Evolutionary conservation across 2,113 vertebrate species (phyloP), one percentile per base, ranked within the genome.

Genomic region (Sterrhoptilus dennistouni): DNA sequence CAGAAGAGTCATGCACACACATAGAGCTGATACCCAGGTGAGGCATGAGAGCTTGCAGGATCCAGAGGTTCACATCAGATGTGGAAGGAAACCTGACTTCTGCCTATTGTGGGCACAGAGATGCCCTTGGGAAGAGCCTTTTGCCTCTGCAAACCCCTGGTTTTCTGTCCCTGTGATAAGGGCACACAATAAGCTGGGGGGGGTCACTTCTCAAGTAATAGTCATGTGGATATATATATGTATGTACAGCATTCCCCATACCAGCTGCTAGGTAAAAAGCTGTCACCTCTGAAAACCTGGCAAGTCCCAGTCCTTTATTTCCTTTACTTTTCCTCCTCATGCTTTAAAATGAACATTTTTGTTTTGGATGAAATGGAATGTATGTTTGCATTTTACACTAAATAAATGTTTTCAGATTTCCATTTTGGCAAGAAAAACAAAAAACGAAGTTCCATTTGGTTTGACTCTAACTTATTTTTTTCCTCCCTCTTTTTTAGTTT

Each of bases 331-430:
- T 83, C 61, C 38, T 95, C 60, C 44, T 92, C 77, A 5, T 64
- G 78, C 96, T 94, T 96, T 90, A 89, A 96, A 96, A 93, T 96
- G 96, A 96, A 96, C 93, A 95, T 96, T 97, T 97, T 94, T 97
- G 95, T 97, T 97, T 96, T 96, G 96, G 94, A 95, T 95, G 72
- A 95, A 95, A 92, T 84, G n/a, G 91, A 96, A 96, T 96, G 91
- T 94, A 95, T 97, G 96, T 97, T 96, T 97, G 96, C 96, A 95
- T 97, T 97, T 97, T 97, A 87, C 94, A 95, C 93, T 95, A 97
- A 97, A 97, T 97, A 97, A 96, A 97, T 97, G 96, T 97, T 97
- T 97, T 96, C 95, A 97, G 89, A 97, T 95, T 96, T 96, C 94
- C 95, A 95, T 95, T 96, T 97, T 96, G 96, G 95, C 95, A 97